A percentile compares a stretch with the other conserved stretches of the same genome.
phyloP scores from a whole-genome alignment of 2,113 vertebrate species.

The Gila orcuttii region DNA sequence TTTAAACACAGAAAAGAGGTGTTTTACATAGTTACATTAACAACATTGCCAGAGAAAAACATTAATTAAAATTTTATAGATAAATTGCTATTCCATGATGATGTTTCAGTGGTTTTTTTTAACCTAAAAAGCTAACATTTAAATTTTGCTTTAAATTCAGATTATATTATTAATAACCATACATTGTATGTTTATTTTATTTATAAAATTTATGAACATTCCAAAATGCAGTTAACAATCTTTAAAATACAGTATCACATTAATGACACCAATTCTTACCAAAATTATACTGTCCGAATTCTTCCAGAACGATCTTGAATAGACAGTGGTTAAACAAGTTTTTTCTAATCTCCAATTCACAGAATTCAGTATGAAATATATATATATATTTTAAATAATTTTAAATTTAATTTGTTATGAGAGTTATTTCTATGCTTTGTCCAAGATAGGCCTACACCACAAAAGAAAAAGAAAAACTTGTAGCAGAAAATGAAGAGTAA shows the following conservation, averaged over 20 bases:
- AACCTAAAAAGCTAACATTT: not conserved
- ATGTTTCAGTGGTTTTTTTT: not conserved
- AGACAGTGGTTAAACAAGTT: too few species aligned
- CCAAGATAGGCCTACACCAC: not conserved
- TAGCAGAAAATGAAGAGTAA: too few species aligned
- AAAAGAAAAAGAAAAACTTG: not conserved
- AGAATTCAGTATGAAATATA: too few species aligned
- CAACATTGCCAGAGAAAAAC: not conserved
- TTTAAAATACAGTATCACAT: not conserved
- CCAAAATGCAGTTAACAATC: too few species aligned
- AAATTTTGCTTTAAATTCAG: not conserved
- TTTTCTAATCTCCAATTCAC: too few species aligned
- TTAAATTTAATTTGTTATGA: too few species aligned
- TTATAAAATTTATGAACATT: too few species aligned
- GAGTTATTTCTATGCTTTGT: not conserved
- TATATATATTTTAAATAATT: too few species aligned
- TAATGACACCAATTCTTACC: not conserved
- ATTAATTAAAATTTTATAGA: too few species aligned
- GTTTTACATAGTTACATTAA: not conserved
- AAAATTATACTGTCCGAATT: not conserved
- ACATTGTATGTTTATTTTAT: too few species aligned
- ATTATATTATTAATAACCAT: too few species aligned
- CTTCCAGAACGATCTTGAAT: too few species aligned
- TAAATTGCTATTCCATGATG: not conserved
- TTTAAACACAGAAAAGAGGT: not conserved